phyloP scores from a whole-genome alignment of 2,113 vertebrate species.

The Malurus alboscapulatus region DNA sequence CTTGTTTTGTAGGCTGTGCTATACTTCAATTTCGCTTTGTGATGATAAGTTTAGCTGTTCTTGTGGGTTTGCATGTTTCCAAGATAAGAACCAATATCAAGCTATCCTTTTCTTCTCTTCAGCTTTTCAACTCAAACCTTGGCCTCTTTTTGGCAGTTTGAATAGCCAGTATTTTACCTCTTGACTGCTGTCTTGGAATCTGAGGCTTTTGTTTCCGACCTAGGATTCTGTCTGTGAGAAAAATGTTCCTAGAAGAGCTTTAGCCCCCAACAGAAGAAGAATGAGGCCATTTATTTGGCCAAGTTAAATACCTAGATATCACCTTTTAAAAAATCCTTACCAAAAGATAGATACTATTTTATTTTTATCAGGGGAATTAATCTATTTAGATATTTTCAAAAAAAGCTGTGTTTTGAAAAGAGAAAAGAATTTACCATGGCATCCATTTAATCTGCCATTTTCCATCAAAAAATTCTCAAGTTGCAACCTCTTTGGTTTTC shows the following conservation, averaged over 20 bases:
- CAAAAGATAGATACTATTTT: background rate
- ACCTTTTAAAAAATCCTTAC: background rate
- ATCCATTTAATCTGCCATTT: background rate
- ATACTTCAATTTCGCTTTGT: background rate
- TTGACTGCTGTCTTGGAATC: background rate
- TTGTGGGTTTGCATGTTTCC: background rate
- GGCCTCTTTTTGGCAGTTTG: background rate
- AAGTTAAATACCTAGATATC: background rate
- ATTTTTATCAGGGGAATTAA: background rate
- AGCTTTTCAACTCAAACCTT: background rate
- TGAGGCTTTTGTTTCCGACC: background rate
- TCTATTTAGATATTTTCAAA: background rate
- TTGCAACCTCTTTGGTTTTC: background rate
- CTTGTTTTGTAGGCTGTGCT: background rate
- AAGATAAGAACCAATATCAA: background rate
- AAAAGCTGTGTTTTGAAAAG: background rate
- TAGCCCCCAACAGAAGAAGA: background rate
- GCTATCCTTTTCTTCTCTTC: background rate
- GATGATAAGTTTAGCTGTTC: background rate
- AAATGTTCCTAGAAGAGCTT: background rate
- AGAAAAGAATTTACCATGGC: background rate
- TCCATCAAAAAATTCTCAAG: background rate
- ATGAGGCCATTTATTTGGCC: background rate
- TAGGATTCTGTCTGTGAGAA: background rate
- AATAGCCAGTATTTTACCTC: accelerated